Percentiles rank a stretch among this genome's conserved stretches.
Conservation (phyloP, 2,113 vertebrate species). For the Struthidea cinerea region DNA sequence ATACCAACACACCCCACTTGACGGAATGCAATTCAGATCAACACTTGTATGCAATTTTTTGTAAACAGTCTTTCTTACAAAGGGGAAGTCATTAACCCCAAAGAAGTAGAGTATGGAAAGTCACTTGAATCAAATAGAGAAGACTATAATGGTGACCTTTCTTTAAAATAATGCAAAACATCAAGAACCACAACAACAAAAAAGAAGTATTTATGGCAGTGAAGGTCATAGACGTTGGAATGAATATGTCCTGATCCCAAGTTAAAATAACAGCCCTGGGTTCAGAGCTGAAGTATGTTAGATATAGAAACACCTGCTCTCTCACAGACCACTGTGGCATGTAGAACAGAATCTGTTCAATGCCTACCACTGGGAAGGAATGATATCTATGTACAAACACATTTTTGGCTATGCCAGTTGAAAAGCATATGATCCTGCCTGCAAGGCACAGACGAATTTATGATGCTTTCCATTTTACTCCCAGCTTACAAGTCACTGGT, state of each 20-base stretch:
- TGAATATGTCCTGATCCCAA: neutral
- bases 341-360: slow-evolving; percentile 48
- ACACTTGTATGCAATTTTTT: neutral
- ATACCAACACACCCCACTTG: neutral
- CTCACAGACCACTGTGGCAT: slow-evolving; percentile 1
- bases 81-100: neutral
- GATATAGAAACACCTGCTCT: slow-evolving; percentile 54
- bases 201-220: slow-evolving; percentile 15
- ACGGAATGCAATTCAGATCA: neutral
- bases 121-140: neutral
- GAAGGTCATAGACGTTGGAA: slow-evolving; percentile 13
- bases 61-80: neutral
- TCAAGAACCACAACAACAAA: neutral
- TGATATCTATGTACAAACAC: slow-evolving; percentile 54
- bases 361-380: slow-evolving; percentile 54
- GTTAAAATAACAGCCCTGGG: slow-evolving; percentile 17
- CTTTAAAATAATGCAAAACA: neutral
- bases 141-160: neutral
- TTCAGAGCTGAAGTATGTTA: slow-evolving; percentile 6
- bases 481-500: neutral
- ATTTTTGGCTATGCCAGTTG: slow-evolving; percentile 42
- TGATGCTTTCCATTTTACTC: slow-evolving; percentile 21
- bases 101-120: neutral
- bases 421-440: slow-evolving; percentile 58
- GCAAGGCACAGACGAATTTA: slow-evolving; percentile 27